A percentile compares a stretch with the other conserved stretches of the same genome.
phyloP scores from a whole-genome alignment of 2,888 invertebrate genomes.

The Horisme vitalbata region DNA sequence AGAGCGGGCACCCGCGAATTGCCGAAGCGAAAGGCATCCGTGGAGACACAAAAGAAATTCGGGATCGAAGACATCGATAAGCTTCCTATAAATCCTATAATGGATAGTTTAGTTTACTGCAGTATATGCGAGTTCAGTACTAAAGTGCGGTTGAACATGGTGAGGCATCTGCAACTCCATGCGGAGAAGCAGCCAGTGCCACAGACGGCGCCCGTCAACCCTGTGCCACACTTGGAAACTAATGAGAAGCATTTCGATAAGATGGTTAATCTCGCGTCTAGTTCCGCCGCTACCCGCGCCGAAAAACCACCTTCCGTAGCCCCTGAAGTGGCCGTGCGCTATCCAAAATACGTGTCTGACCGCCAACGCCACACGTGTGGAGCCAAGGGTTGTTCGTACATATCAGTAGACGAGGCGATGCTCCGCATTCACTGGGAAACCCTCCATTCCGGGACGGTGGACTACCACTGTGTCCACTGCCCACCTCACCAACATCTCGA shows the following conservation, averaged over 20 bases:
- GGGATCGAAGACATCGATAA: conserved; percentile 84
- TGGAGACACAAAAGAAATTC: conserved; percentile 50
- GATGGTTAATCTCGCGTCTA: conserved; percentile 92
- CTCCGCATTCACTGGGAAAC: conserved; percentile 88
- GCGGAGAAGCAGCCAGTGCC: conserved; percentile 85
- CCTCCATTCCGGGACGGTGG: conserved; percentile 84
- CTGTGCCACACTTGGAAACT: conserved; percentile 90
- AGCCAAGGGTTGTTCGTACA: conserved; percentile 86
- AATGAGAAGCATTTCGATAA: conserved; percentile 92
- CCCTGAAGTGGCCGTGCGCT: conserved; percentile 47
- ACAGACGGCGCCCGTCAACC: conserved; percentile 89
- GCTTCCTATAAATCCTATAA: conserved; percentile 86
- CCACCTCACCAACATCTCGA: conserved; percentile 79
- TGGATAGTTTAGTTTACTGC: conserved; percentile 84
- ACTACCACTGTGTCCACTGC: conserved; percentile 89
- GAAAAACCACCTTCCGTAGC: conserved; percentile 46
- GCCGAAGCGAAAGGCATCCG: conserved; percentile 13
- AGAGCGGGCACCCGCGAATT: neutral
- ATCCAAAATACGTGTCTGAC: conserved; percentile 79
- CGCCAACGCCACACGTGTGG: conserved; percentile 87
- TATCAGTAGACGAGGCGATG: conserved; percentile 87
- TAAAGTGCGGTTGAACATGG: conserved; percentile 88
- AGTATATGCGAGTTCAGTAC: conserved; percentile 86
- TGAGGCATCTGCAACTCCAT: conserved; percentile 87
- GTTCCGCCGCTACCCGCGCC: conserved; percentile 67